Evolutionary conservation across 2,888 invertebrate genomes (phyloP).

Genomic region (Antitype chi): DNA sequence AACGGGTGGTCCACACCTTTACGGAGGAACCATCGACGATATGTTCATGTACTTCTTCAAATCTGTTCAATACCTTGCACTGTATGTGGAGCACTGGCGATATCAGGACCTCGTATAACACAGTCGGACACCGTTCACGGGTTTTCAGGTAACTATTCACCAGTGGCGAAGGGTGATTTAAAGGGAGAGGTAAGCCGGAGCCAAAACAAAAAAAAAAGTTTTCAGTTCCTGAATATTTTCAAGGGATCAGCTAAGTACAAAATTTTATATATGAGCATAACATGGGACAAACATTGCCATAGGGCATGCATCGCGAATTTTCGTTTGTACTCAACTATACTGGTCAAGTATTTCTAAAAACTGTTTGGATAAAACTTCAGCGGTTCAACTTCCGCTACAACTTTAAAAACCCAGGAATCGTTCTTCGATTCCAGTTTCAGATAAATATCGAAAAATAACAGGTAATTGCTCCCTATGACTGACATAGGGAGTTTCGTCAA

Average conservation of each 20-base stretch:
- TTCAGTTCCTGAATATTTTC: no score
- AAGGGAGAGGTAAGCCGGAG: no score
- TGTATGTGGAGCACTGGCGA: conserved; percentile 63
- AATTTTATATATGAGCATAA: no score
- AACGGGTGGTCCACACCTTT: conserved; percentile 80
- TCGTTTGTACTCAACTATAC: background rate
- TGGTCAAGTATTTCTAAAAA: background rate
- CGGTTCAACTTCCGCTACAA: background rate
- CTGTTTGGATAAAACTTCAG: background rate
- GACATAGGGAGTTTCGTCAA: background rate
- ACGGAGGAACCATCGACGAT: conserved; percentile 69
- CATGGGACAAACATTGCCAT: background rate
- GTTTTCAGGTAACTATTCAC: conserved; percentile 67
- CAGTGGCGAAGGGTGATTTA: no score
- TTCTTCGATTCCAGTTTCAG: background rate
- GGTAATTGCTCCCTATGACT: background rate
- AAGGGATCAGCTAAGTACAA: no score
- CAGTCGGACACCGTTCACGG: conserved; percentile 66
- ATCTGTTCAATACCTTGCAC: conserved; percentile 69
- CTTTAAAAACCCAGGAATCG: background rate
- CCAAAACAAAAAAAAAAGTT: no score
- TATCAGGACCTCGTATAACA: conserved; percentile 57
- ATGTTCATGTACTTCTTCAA: conserved; percentile 73
- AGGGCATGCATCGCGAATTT: background rate
- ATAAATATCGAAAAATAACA: background rate